Conservation (phyloP, 2,888 invertebrate species). For the Lasius fuliginosus region DNA sequence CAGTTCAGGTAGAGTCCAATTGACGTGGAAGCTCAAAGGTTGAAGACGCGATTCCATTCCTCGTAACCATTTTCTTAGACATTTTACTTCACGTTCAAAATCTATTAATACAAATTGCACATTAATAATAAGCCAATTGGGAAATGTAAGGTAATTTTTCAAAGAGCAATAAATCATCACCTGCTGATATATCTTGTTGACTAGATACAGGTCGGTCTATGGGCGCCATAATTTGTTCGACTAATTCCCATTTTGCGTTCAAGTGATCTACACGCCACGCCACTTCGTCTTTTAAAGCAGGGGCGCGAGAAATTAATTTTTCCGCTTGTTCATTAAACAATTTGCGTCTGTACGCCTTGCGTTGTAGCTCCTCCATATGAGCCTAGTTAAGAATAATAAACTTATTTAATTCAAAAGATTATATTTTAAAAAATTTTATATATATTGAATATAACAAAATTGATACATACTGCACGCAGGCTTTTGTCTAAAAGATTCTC, state of each 20-base stretch:
- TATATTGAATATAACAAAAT: neutral
- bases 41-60: constrained; percentile 94
- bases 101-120: constrained; percentile 86
- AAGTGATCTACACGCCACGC: constrained; percentile 91
- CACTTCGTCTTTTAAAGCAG: constrained; percentile 90
- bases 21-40: constrained; percentile 91
- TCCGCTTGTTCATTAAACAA: constrained; percentile 93
- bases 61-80: constrained; percentile 94
- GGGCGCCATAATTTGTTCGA: constrained; percentile 90
- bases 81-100: constrained; percentile 92
- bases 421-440: neutral
- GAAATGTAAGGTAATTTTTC: neutral
- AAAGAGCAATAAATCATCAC: constrained; percentile 70
- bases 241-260: constrained; percentile 93
- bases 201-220: constrained; percentile 86
- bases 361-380: constrained; percentile 92
- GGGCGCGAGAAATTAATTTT: constrained; percentile 90
- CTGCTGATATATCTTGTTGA: constrained; percentile 84
- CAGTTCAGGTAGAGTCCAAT: constrained; percentile 91
- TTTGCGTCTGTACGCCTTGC: constrained; percentile 91
- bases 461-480: constrained; percentile 88
- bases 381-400: constrained; percentile 87
- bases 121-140: neutral
- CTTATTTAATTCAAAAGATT: constrained; percentile 14
- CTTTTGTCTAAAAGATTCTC: constrained; percentile 90